Evolutionary conservation across 2,888 invertebrate species (phyloP).

Genomic region (Drosophila leonis): DNA sequence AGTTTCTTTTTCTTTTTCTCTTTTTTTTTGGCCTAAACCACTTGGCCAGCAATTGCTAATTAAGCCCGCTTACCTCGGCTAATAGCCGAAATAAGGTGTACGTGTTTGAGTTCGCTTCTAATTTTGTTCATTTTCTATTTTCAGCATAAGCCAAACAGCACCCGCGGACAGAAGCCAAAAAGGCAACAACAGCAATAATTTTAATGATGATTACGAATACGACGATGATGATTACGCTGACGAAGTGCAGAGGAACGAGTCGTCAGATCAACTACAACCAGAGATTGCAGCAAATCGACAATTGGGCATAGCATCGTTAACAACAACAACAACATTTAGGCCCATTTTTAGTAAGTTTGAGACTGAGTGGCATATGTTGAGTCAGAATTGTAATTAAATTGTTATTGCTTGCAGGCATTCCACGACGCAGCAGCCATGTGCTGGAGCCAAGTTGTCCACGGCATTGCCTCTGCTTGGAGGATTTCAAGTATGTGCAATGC

Average conservation of each 20-base stretch:
- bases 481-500: slow-evolving; percentile 85
- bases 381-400: neutral
- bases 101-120: slow-evolving; percentile 15
- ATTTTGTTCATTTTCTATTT: slow-evolving; percentile 9
- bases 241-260: slow-evolving; percentile 35
- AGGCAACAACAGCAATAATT: slow-evolving; percentile 46
- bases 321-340: slow-evolving; percentile 72
- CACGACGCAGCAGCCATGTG: slow-evolving; percentile 81
- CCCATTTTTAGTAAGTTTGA: slow-evolving; percentile 69
- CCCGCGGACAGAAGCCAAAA: slow-evolving; percentile 57
- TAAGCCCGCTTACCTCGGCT: slow-evolving; percentile 17
- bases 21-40: slow-evolving; percentile 46
- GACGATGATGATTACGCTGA: slow-evolving; percentile 70
- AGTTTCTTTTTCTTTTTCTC: neutral
- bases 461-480: slow-evolving; percentile 82
- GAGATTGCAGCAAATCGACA: slow-evolving; percentile 65
- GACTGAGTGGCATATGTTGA: neutral
- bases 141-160: slow-evolving; percentile 75
- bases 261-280: slow-evolving; percentile 26
- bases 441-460: slow-evolving; percentile 82
- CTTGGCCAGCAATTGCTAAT: slow-evolving; percentile 42
- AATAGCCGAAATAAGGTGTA: slow-evolving; percentile 36
- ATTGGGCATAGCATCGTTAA: slow-evolving; percentile 48
- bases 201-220: slow-evolving; percentile 61
- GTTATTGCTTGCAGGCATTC: slow-evolving; percentile 61